These are phyloP conservation scores for Trichoplusia ni DNA, from an alignment of 1,140 invertebrate genomes.

Conservation along the genomic window DNA sequence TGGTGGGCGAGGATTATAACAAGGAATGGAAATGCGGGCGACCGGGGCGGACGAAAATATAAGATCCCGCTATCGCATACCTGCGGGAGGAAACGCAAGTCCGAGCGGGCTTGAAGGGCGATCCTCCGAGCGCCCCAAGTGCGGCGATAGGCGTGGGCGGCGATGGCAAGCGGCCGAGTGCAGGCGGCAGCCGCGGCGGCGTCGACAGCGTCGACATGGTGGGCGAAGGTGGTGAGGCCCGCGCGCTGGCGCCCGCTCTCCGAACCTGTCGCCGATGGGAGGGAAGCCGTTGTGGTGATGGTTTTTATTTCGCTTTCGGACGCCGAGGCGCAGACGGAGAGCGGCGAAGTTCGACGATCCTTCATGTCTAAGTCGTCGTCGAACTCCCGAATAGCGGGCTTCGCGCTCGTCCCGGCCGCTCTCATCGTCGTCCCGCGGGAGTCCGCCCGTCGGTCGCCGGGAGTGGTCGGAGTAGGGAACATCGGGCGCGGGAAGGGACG, in stretches of 20 bases:
- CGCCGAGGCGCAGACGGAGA: slow-evolving; percentile 88
- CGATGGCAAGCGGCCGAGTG: slow-evolving; percentile 89
- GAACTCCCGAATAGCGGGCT: slow-evolving; percentile 82
- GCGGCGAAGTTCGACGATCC: slow-evolving; percentile 78
- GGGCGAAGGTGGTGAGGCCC: slow-evolving; percentile 83
- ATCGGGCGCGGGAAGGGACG: slow-evolving; percentile 83
- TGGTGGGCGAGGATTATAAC: slow-evolving; percentile 55
- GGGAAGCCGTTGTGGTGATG: slow-evolving; percentile 84
- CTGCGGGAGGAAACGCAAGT: slow-evolving; percentile 89
- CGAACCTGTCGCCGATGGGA: slow-evolving; percentile 82
- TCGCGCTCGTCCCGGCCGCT: slow-evolving; percentile 85
- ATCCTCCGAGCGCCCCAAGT: slow-evolving; percentile 84
- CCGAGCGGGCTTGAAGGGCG: slow-evolving; percentile 91
- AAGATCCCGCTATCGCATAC: slow-evolving; percentile 83
- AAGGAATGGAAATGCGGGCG: slow-evolving; percentile 69
- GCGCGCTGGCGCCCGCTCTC: slow-evolving; percentile 84
- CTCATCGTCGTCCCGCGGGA: slow-evolving; percentile 84
- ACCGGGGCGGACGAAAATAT: slow-evolving; percentile 78
- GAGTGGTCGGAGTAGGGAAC: slow-evolving; percentile 82
- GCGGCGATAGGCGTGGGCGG: slow-evolving; percentile 87
- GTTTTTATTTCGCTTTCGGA: slow-evolving; percentile 88
- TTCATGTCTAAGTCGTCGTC: slow-evolving; percentile 82
- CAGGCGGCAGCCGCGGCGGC: too few relatives aligned
- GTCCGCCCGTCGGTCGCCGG: slow-evolving; percentile 84
- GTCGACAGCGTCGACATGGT: slow-evolving; percentile 80